A percentile compares a stretch with the other conserved stretches of the same genome.
Evolutionary conservation across 2,888 invertebrate genomes (phyloP).

Genomic region (Auanema freiburgensis): DNA sequence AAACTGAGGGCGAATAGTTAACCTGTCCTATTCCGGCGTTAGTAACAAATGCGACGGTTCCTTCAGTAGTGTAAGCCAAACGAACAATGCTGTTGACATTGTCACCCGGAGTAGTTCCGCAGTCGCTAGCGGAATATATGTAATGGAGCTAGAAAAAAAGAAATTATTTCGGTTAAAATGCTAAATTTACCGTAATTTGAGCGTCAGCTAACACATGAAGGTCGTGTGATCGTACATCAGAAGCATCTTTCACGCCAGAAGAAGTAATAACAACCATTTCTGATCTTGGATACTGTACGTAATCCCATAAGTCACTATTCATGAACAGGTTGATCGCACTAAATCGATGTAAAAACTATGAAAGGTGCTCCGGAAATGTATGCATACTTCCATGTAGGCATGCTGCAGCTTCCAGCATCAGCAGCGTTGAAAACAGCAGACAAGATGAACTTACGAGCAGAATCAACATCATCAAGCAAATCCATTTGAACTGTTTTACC

Average conservation of each 20-base stretch:
- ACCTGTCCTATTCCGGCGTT: background rate
- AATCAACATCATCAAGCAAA: background rate
- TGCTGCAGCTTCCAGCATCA: no score
- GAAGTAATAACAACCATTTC: conserved; percentile 37
- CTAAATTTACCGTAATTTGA: background rate
- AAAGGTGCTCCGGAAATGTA: no score
- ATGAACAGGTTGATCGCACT: conserved; percentile 1
- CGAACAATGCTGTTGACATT: conserved; percentile 31
- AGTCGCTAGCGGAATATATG: conserved; percentile 24
- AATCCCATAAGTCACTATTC: background rate
- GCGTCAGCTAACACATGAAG: background rate
- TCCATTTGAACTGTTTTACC: background rate
- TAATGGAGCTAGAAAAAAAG: conserved; percentile 32
- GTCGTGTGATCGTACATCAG: background rate
- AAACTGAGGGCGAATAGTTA: no score
- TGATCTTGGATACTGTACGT: conserved; percentile 19
- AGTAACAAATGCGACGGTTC: conserved; percentile 37
- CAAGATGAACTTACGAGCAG: no score
- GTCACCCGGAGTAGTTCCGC: conserved; percentile 26
- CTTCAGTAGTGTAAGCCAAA: conserved; percentile 40
- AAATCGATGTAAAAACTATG: background rate
- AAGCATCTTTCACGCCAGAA: conserved; percentile 29
- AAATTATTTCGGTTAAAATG: background rate
- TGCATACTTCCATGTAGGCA: no score
- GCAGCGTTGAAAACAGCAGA: no score